Percentiles rank a stretch among this genome's conserved stretches.
phyloP scores from a whole-genome alignment of 1,140 invertebrate genomes.

The Cyphomyrmex costatus region DNA sequence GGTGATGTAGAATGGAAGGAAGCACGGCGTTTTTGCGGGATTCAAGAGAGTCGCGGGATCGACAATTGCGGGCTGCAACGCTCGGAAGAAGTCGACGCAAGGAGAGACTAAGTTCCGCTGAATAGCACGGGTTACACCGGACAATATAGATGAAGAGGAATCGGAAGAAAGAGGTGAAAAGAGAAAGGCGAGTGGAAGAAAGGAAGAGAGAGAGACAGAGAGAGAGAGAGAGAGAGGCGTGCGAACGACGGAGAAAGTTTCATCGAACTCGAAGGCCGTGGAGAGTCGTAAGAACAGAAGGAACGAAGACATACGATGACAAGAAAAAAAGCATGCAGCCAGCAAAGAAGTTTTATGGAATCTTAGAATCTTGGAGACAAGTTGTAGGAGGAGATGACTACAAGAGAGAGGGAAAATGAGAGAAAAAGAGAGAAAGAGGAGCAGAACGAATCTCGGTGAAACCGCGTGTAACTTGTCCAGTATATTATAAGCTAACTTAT shows the following conservation, averaged over 20 bases:
- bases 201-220: background rate
- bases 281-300: constrained; percentile 57
- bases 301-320: constrained; percentile 37
- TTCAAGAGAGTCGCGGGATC: constrained; percentile 44
- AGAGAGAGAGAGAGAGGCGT: background rate
- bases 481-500: constrained; percentile 65
- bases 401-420: background rate
- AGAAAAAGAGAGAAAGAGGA: background rate
- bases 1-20: constrained; percentile 25
- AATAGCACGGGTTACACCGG: constrained; percentile 54
- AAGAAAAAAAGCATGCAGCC: constrained; percentile 47
- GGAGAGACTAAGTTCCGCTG: constrained; percentile 41
- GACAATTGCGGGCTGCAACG: constrained; percentile 52
- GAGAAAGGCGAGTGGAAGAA: background rate
- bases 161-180: constrained; percentile 14
- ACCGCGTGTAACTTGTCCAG: constrained; percentile 52
- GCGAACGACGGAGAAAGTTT: constrained; percentile 64
- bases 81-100: constrained; percentile 45
- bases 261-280: constrained; percentile 62
- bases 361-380: constrained; percentile 56
- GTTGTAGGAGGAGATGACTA: constrained; percentile 53
- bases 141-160: constrained; percentile 58
- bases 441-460: constrained; percentile 34
- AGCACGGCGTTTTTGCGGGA: constrained; percentile 44
- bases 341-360: constrained; percentile 68